phyloP scores from a whole-genome alignment of 2,113 vertebrate genomes.

The Muntiacus reevesi region DNA sequence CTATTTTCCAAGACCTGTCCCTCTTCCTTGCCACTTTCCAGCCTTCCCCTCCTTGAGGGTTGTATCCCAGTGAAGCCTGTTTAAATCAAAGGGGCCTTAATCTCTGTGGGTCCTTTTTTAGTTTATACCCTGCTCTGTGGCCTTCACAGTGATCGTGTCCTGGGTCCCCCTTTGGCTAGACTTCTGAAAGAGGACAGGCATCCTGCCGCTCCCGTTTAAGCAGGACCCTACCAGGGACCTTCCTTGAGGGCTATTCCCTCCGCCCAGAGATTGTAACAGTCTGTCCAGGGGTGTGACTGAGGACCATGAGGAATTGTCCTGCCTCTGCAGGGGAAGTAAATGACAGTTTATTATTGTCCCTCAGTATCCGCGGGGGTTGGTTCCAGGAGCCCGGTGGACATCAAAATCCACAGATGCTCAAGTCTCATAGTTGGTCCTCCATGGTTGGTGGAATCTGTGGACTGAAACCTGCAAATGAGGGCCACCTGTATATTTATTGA shows the following conservation, averaged over 20 bases:
- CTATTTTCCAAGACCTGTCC: not conserved
- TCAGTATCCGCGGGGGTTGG: fast-evolving
- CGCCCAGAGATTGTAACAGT: not conserved
- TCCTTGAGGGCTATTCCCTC: not conserved
- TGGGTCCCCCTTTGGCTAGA: not conserved
- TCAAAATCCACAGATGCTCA: not conserved
- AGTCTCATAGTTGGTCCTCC: not conserved
- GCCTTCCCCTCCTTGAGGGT: not conserved
- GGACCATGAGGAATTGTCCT: not conserved
- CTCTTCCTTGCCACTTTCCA: not conserved
- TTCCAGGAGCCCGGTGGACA: not conserved
- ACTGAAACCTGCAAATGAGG: not conserved
- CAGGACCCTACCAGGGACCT: not conserved
- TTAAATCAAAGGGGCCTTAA: not conserved
- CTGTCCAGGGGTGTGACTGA: not conserved
- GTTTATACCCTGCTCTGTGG: not conserved
- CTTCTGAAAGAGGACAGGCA: not conserved
- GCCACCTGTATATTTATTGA: not conserved
- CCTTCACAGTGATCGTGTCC: not conserved
- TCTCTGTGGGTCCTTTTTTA: not conserved
- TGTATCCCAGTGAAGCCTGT: not conserved
- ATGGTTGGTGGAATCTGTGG: not conserved
- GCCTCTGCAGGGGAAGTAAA: not conserved
- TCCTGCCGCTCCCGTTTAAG: not conserved
- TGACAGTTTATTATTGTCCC: not conserved